Conservation (phyloP, 2,113 vertebrate species). For the Spea bombifrons region DNA sequence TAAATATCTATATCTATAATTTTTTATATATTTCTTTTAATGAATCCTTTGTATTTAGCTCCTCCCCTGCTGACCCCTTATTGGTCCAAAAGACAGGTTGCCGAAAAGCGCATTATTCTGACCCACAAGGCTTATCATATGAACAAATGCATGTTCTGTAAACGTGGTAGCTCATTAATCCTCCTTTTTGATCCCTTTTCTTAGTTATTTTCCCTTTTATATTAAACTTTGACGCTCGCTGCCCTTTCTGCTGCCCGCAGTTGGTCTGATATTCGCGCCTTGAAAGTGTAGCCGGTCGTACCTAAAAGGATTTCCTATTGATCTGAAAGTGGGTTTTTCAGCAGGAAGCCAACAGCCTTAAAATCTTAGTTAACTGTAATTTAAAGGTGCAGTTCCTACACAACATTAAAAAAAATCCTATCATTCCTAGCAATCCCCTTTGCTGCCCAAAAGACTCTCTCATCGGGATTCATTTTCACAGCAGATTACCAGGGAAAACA, state of each 20-base stretch:
- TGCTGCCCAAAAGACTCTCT: too few relatives aligned
- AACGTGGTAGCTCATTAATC: not conserved
- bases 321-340: conserved; percentile 39
- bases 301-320: conserved; percentile 48
- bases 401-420: not conserved
- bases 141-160: too few relatives aligned
- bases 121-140: too few relatives aligned
- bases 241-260: conserved; percentile 32
- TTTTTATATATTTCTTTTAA: too few relatives aligned
- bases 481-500: too few relatives aligned
- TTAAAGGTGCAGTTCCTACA: conserved; percentile 22
- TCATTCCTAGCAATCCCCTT: not conserved
- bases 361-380: conserved; percentile 34
- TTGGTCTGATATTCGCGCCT: conserved; percentile 39
- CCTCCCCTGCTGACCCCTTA: too few relatives aligned
- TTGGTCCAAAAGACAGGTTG: too few relatives aligned
- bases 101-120: too few relatives aligned
- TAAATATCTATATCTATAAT: too few relatives aligned
- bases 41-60: too few relatives aligned
- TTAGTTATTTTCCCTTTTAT: not conserved
- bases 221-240: conserved; percentile 22
- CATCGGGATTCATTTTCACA: too few relatives aligned
- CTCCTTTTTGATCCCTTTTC: not conserved
- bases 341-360: conserved; percentile 37
- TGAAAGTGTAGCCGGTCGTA: conserved; percentile 37